Evolutionary conservation across 2,113 vertebrate genomes (phyloP).

Genomic region (Pungitius pungitius): DNA sequence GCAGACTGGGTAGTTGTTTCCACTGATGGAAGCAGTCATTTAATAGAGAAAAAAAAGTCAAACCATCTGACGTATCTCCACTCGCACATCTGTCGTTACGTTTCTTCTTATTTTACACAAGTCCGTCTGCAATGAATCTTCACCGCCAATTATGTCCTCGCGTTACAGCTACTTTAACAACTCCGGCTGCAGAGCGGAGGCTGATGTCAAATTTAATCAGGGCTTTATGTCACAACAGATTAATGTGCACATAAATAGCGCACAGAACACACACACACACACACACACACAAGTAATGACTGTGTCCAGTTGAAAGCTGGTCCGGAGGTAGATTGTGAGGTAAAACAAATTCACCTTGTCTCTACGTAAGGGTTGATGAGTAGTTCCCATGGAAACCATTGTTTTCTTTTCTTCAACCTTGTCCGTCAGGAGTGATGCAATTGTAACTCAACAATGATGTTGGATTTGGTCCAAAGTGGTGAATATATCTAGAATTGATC

Average conservation of each 20-base stretch:
- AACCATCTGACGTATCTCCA: not conserved
- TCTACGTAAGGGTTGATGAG: slow-evolving; percentile 43
- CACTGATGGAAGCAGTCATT: slow-evolving; percentile 3
- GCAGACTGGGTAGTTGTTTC: not conserved
- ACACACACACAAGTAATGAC: slow-evolving; percentile 45
- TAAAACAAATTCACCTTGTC: slow-evolving; percentile 42
- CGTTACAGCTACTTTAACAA: slow-evolving; percentile 16
- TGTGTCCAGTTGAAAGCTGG: slow-evolving; percentile 5
- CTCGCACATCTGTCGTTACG: not conserved
- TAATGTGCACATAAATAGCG: slow-evolving; percentile 44
- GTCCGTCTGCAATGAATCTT: not conserved
- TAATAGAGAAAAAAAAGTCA: slow-evolving; percentile 1
- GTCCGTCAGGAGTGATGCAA: slow-evolving; percentile 42
- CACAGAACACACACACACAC: slow-evolving; percentile 18
- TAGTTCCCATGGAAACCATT: slow-evolving; percentile 79
- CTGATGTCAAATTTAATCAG: slow-evolving; percentile 28
- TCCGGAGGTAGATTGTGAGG: slow-evolving; percentile 6
- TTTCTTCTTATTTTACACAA: not conserved
- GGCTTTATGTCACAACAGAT: slow-evolving; percentile 35
- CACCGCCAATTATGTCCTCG: slow-evolving; percentile 18
- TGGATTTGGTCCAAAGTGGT: not conserved
- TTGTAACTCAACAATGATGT: not conserved
- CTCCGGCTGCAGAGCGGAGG: slow-evolving; percentile 6
- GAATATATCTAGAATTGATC: not conserved
- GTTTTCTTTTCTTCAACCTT: not conserved